Conservation (phyloP, 2,113 vertebrate genomes). For the Urocolius indicus region DNA sequence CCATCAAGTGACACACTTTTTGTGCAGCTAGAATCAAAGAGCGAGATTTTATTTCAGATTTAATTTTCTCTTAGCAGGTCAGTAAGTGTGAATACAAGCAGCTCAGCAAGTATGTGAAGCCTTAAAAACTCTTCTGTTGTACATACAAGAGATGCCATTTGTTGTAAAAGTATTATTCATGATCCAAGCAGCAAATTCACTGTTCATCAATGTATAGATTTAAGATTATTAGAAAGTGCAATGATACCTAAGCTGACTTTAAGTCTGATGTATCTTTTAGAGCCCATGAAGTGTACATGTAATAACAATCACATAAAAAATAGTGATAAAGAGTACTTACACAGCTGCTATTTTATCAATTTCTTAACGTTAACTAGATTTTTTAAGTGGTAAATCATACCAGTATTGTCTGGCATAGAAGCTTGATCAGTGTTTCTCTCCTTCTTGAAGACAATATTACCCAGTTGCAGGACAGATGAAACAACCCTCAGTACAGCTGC, state of each 20-base stretch:
- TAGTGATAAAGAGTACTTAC: not conserved
- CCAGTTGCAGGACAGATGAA: slow-evolving; percentile 92
- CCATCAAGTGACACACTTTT: slow-evolving; percentile 95
- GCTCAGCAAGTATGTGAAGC: not conserved
- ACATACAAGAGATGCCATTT: not conserved
- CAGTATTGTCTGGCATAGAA: slow-evolving; percentile 95
- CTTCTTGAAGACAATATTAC: slow-evolving; percentile 94
- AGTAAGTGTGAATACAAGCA: not conserved
- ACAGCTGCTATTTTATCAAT: not conserved
- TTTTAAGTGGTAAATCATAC: slow-evolving; percentile 70
- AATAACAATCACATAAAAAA: not conserved
- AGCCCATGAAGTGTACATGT: not conserved
- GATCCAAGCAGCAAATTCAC: not conserved
- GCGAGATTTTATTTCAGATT: not conserved
- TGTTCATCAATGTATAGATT: not conserved
- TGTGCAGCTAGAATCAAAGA: slow-evolving; percentile 84
- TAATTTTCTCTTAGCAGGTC: not conserved
- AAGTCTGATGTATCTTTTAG: not conserved
- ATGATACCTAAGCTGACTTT: not conserved
- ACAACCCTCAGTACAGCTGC: slow-evolving; percentile 91
- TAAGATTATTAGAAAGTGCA: not conserved
- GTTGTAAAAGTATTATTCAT: not conserved
- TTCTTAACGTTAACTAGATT: not conserved
- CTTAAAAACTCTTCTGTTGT: not conserved
- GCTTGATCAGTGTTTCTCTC: slow-evolving; percentile 96